Percentiles rank a stretch among this genome's conserved stretches.
These are phyloP conservation scores for Aleiodes alternator DNA, from an alignment of 2,888 invertebrate species.

Conservation along the genomic window DNA sequence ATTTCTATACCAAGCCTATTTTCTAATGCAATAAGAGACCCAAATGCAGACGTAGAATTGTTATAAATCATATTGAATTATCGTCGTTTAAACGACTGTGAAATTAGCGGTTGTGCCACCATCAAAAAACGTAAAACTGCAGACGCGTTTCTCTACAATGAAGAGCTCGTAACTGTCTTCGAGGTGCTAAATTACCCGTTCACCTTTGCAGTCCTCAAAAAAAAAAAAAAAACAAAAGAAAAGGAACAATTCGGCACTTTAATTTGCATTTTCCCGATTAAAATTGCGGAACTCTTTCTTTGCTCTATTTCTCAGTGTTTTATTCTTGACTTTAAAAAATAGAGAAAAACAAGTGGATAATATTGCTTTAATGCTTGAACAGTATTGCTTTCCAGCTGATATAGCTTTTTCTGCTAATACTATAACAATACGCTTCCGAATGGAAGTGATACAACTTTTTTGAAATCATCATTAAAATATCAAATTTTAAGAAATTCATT, in stretches of 20 bases:
- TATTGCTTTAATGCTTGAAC: no score
- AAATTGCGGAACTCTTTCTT: no score
- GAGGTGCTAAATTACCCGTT: conserved; percentile 72
- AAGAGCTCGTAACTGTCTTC: conserved; percentile 73
- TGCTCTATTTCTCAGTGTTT: no score
- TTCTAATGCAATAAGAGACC: conserved; percentile 66
- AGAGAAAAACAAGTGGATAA: no score
- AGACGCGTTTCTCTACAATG: conserved; percentile 58
- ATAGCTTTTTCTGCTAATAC: no score
- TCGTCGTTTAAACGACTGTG: conserved; percentile 74
- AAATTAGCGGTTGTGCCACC: conserved; percentile 72
- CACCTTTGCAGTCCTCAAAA: conserved; percentile 12
- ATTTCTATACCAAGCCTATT: conserved; percentile 26
- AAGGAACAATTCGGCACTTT: not conserved
- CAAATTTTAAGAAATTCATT: no score
- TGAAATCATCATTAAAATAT: no score
- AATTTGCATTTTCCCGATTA: conserved; percentile 9
- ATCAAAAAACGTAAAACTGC: conserved; percentile 53
- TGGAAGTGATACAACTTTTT: no score
- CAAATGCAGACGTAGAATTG: conserved; percentile 59
- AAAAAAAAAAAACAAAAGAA: not conserved
- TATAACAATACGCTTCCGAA: no score
- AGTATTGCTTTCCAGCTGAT: no score
- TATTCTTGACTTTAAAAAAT: conserved; percentile 5
- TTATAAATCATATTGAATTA: conserved; percentile 73